Evolutionary conservation across 2,113 vertebrate genomes (phyloP).

Genomic region (Boleophthalmus pectinirostris): DNA sequence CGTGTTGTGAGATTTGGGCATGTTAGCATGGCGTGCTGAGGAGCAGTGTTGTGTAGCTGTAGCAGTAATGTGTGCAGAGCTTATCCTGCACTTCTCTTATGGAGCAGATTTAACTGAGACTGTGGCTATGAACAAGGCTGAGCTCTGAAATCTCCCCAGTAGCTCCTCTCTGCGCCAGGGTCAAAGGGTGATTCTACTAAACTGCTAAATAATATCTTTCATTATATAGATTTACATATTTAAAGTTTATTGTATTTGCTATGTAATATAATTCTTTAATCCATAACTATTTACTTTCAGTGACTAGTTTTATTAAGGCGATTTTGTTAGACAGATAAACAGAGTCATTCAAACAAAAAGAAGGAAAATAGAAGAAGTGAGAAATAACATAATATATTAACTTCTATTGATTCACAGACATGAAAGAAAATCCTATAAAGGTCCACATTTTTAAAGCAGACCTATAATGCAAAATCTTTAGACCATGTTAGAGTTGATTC

Average conservation of each 20-base stretch:
- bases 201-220: slow-evolving; percentile 1
- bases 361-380: background rate
- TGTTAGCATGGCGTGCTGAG: slow-evolving; percentile 31
- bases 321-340: background rate
- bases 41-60: slow-evolving; percentile 42
- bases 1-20: slow-evolving; percentile 46
- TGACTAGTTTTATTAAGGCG: background rate
- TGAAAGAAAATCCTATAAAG: too few species aligned
- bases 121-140: slow-evolving; percentile 43
- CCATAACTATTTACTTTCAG: background rate
- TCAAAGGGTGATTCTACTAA: slow-evolving; percentile 34
- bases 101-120: slow-evolving; percentile 55
- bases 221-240: slow-evolving; percentile 2
- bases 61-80: slow-evolving; percentile 52
- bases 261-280: background rate
- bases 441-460: too few species aligned
- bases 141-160: slow-evolving; percentile 36
- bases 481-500: too few species aligned
- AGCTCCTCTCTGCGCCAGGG: slow-evolving; percentile 17
- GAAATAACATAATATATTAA: too few species aligned
- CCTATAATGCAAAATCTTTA: too few species aligned
- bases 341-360: background rate
- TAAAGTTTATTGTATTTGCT: background rate
- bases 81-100: slow-evolving; percentile 49
- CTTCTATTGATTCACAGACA: too few species aligned